These are phyloP conservation scores for Megathymus violae DNA, from an alignment of 1,140 invertebrate species.

Conservation along the genomic window DNA sequence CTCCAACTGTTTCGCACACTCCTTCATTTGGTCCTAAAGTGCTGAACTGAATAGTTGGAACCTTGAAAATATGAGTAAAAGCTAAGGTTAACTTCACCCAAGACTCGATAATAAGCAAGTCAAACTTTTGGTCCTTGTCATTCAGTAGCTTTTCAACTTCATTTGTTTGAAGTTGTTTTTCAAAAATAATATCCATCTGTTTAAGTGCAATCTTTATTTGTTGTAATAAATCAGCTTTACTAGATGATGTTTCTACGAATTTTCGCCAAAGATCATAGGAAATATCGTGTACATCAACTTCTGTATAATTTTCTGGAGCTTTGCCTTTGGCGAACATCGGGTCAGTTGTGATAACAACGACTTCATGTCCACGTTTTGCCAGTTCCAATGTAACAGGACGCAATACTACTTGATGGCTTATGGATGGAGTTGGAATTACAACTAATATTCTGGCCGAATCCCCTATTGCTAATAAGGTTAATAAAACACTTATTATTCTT, in stretches of 20 bases:
- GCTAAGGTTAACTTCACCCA: slow-evolving; percentile 36
- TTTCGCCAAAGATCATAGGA: slow-evolving; percentile 36
- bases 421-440: slow-evolving; percentile 67
- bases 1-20: slow-evolving; percentile 43
- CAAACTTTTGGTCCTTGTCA: slow-evolving; percentile 39
- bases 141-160: slow-evolving; percentile 44
- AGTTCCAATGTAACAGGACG: slow-evolving; percentile 65
- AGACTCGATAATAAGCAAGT: slow-evolving; percentile 52
- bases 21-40: slow-evolving; percentile 44
- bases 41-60: slow-evolving; percentile 52
- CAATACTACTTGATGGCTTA: too few species aligned
- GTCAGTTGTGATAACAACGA: slow-evolving; percentile 61
- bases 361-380: slow-evolving; percentile 71
- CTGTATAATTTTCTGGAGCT: slow-evolving; percentile 40
- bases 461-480: background rate
- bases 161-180: slow-evolving; percentile 34
- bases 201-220: background rate
- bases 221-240: background rate
- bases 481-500: background rate
- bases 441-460: slow-evolving; percentile 72
- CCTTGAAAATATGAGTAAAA: slow-evolving; percentile 50
- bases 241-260: background rate
- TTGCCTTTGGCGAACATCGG: slow-evolving; percentile 41
- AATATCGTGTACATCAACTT: slow-evolving; percentile 44
- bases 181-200: slow-evolving; percentile 4